Percentiles rank a stretch among this genome's conserved stretches.
Evolutionary conservation across 2,113 vertebrate genomes (phyloP).

Genomic region (Prinia subflava): DNA sequence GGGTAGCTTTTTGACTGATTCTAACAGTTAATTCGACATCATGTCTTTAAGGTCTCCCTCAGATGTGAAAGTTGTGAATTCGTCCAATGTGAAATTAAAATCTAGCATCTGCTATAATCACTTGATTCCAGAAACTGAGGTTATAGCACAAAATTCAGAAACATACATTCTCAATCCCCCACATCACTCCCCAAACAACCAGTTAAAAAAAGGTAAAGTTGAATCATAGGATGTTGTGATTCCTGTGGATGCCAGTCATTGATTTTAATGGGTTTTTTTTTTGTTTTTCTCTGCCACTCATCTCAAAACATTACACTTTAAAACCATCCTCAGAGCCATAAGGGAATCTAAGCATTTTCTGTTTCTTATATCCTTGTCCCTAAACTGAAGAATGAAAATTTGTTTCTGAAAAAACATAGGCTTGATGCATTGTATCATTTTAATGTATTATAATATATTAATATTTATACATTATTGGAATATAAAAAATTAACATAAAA

Average conservation of each 20-base stretch:
- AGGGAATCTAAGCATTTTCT: background rate
- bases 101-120: background rate
- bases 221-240: background rate
- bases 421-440: background rate
- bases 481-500: background rate
- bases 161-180: accelerated
- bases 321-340: background rate
- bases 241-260: background rate
- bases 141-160: background rate
- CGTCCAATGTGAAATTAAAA: background rate
- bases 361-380: background rate
- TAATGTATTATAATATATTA: background rate
- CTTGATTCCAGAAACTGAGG: background rate
- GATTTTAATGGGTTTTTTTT: background rate
- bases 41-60: background rate
- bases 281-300: background rate
- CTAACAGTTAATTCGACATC: background rate
- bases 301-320: background rate
- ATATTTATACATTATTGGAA: background rate
- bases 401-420: background rate
- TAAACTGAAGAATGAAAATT: background rate
- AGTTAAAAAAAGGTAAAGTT: background rate
- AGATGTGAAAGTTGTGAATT: background rate
- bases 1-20: background rate
- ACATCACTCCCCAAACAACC: background rate